Evolutionary conservation across 2,888 invertebrate species (phyloP).

Genomic region (Seira musarum): DNA sequence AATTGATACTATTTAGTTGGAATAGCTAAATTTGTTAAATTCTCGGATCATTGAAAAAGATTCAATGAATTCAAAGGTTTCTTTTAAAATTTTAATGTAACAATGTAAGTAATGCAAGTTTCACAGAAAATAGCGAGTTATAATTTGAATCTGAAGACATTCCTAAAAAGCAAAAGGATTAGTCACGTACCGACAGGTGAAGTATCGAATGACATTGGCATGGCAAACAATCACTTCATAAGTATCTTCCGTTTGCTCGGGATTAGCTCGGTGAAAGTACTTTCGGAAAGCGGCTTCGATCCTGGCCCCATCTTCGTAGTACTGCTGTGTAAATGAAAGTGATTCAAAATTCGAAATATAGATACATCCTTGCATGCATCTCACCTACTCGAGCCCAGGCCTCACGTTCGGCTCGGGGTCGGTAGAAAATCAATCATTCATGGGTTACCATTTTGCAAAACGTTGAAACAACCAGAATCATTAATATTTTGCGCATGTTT

Average conservation of each 20-base stretch:
- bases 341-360: not conserved
- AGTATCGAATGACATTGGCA: conserved; percentile 97
- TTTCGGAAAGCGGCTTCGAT: conserved; percentile 97
- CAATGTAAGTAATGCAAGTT: not conserved
- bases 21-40: not conserved
- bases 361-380: not conserved
- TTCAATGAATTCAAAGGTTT: not conserved
- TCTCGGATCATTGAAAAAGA: not conserved
- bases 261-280: conserved; percentile 91
- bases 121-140: not conserved
- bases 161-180: no score
- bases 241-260: conserved; percentile 84
- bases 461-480: no score
- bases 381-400: not conserved
- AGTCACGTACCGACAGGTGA: conserved; percentile 85
- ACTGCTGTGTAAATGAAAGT: conserved; percentile 80
- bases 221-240: conserved; percentile 96
- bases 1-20: not conserved
- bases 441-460: no score
- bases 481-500: no score
- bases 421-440: no score
- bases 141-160: not conserved
- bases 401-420: no score
- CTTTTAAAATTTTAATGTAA: no score
- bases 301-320: conserved; percentile 91